Base-by-base conservation (phyloP, 2,113 vertebrate genomes). In the Triplophysa rosa region DNA sequence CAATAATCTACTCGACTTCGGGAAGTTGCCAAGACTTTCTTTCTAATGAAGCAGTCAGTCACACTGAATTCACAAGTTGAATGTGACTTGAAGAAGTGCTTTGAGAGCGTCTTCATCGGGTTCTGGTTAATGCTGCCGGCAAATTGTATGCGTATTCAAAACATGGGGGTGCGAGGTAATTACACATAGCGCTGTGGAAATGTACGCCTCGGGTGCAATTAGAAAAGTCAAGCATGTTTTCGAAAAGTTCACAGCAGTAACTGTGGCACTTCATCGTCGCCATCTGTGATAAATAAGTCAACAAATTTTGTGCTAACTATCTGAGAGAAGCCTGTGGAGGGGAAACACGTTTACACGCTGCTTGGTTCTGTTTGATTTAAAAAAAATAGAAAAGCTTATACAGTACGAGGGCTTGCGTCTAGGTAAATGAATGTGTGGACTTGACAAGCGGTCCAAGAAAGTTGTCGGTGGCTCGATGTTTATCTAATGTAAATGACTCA, bases 91-190 rank as follows among this genome's bases (percentile, higher is more conserved):
- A 67, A 84, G 77, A 81, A 84, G 37, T 58, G 83, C 83, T 86
- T 86, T 87, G 80, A 75, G 74, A 54, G 86, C 67, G 62, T 86
- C 90, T 91, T 87, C 71, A 89, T 89, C 90, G 81, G 78, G 88
- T 83, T 89, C 84, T 87, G 87, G 89, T 87, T 89, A 90, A 90
- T 89, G 88, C 86, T 78, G 81, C 85, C 73, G 79, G 82, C 85
- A 90, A 90, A 93, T 88, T 89, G 84, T 82, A 84, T 90, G 87
- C 82, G 87, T 89, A 89, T 91, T 90, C 86, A 90, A 82, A 89
- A 88, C 86, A 85, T 81, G 86, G 80, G 80, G 73, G 72, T 83
- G 72, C 83, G 86, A 68, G 82, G 85, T 54, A 58, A 82, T 58
- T 66, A 79, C 67, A 74, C 16, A 63, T 19, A 77, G 42, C 54